Evolutionary conservation across 1,140 invertebrate genomes (phyloP).

Genomic region (Papilio aristodemus): DNA sequence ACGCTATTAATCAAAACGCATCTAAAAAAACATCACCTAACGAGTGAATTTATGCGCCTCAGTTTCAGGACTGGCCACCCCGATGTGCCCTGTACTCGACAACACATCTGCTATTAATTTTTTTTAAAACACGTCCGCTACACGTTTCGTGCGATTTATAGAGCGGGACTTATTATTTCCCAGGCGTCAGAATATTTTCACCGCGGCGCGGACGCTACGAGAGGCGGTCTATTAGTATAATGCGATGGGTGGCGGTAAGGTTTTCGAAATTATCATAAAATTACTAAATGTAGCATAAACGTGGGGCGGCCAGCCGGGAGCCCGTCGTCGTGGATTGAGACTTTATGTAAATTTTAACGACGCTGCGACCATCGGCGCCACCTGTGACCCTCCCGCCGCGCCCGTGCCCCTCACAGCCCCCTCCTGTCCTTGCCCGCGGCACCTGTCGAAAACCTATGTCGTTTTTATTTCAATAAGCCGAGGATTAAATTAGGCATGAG

Average conservation of each 20-base stretch:
- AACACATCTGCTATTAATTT: constrained; percentile 79
- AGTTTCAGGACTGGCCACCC: constrained; percentile 58
- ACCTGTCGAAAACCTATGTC: constrained; percentile 79
- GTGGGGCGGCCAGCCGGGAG: constrained; percentile 70
- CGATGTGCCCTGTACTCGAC: constrained; percentile 56
- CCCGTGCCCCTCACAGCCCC: constrained; percentile 42
- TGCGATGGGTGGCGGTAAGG: constrained; percentile 76
- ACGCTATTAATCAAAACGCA: constrained; percentile 71
- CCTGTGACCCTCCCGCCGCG: constrained; percentile 64
- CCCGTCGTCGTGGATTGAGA: constrained; percentile 75
- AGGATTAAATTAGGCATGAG: constrained; percentile 77
- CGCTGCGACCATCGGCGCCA: constrained; percentile 77
- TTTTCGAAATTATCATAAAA: constrained; percentile 80
- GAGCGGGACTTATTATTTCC: constrained; percentile 74
- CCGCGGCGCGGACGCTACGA: constrained; percentile 52
- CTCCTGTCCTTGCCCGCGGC: constrained; percentile 50
- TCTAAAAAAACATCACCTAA: constrained; percentile 63
- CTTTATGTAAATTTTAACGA: constrained; percentile 81
- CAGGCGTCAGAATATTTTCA: constrained; percentile 67
- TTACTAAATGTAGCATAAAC: constrained; percentile 80
- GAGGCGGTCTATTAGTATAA: constrained; percentile 79
- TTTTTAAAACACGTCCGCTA: constrained; percentile 66
- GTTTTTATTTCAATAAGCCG: constrained; percentile 79
- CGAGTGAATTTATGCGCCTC: constrained; percentile 75
- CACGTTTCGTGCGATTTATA: constrained; percentile 72